A percentile compares a stretch with the other conserved stretches of the same genome.
Evolutionary conservation across 2,113 vertebrate species (phyloP).

Genomic region (Hippocampus zosterae): DNA sequence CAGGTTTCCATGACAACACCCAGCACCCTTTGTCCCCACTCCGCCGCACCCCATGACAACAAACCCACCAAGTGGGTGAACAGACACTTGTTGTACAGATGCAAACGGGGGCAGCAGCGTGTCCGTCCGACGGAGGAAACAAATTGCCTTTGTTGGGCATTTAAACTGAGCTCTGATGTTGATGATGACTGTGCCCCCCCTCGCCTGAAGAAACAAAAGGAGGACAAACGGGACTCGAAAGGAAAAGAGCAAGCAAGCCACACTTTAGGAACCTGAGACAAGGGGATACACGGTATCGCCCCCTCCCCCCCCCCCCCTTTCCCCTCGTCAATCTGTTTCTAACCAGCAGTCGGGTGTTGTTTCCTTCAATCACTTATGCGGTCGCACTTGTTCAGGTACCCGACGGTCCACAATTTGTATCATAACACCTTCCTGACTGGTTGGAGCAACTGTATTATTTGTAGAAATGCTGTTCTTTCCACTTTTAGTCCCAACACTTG

Average conservation of each 20-base stretch:
- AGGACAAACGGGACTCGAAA: slow-evolving; percentile 43
- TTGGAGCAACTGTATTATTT: slow-evolving; percentile 66
- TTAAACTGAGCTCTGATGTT: slow-evolving; percentile 35
- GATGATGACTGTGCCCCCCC: slow-evolving; percentile 14
- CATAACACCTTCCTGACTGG: slow-evolving; percentile 54
- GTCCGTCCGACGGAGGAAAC: slow-evolving; percentile 13
- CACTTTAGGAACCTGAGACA: slow-evolving; percentile 43
- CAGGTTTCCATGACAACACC: slow-evolving; percentile 60
- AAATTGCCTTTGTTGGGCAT: slow-evolving; percentile 25
- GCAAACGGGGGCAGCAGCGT: slow-evolving; percentile 25
- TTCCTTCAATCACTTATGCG: slow-evolving; percentile 34
- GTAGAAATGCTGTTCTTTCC: slow-evolving; percentile 62
- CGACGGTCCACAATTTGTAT: slow-evolving; percentile 43
- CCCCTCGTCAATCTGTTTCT: slow-evolving; percentile 31
- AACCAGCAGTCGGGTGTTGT: slow-evolving; percentile 51
- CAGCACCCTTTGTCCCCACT: neutral
- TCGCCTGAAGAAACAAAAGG: slow-evolving; percentile 38
- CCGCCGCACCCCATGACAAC: slow-evolving; percentile 16
- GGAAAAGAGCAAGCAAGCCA: slow-evolving; percentile 31
- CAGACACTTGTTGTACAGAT: slow-evolving; percentile 44
- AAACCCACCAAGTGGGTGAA: slow-evolving; percentile 15
- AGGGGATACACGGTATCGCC: slow-evolving; percentile 18
- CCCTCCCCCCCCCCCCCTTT: neutral
- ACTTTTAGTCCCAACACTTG: slow-evolving; percentile 46
- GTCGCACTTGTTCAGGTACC: slow-evolving; percentile 37